phyloP scores from a whole-genome alignment of 92 coral and sea anemone genomes.

The Metridium senile region DNA sequence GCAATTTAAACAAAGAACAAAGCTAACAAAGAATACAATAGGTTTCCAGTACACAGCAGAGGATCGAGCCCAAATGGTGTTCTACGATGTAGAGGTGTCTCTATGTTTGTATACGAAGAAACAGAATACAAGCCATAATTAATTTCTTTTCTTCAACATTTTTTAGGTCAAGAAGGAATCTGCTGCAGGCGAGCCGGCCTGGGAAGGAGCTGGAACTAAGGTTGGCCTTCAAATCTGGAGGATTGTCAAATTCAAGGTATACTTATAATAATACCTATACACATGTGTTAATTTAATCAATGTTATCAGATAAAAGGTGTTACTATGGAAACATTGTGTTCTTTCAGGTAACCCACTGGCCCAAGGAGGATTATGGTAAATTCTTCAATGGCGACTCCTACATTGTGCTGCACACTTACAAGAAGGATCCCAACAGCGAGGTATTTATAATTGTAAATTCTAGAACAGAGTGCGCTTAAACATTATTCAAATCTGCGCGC shows the following conservation, averaged over 20 bases:
- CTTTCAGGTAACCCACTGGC: slow-evolving; percentile 78
- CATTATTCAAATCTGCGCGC: too few relatives aligned
- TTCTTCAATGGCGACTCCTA: slow-evolving; percentile 93
- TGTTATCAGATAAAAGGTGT: background rate
- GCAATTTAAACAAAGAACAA: too few relatives aligned
- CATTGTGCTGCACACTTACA: slow-evolving; percentile 87
- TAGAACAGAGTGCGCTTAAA: too few relatives aligned
- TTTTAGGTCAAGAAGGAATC: slow-evolving; percentile 68
- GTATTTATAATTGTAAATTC: slow-evolving; percentile 52
- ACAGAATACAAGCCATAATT: too few relatives aligned
- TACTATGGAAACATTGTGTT: background rate
- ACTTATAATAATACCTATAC: background rate
- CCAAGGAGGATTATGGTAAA: slow-evolving; percentile 80
- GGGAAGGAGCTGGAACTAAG: slow-evolving; percentile 74
- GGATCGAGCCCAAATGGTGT: too few relatives aligned
- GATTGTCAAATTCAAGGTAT: slow-evolving; percentile 74
- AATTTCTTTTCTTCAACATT: too few relatives aligned
- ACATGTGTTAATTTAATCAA: too few relatives aligned
- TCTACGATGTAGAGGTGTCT: too few relatives aligned
- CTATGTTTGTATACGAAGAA: too few relatives aligned
- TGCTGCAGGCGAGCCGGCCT: slow-evolving; percentile 62
- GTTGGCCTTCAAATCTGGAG: slow-evolving; percentile 77
- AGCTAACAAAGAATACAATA: too few relatives aligned
- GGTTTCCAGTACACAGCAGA: too few relatives aligned
- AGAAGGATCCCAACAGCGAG: slow-evolving; percentile 88